Evolutionary conservation across 2,797 vertebrate genomes (phyloP).

Genomic region (Xenops minutus): DNA sequence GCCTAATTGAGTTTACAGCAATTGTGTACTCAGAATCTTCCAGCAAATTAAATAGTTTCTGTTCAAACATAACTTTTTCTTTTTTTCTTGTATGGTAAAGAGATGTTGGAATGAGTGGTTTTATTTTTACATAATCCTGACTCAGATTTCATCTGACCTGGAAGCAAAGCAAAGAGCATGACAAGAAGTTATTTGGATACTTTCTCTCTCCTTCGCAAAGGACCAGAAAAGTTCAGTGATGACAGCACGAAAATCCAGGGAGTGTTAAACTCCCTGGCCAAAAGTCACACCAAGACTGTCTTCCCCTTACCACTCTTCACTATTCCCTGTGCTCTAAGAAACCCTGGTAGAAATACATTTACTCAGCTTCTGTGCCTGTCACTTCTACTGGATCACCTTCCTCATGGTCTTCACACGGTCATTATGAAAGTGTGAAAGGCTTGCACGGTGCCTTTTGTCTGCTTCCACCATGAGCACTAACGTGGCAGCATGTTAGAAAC

Average conservation of each 20-base stretch:
- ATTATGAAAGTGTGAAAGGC: accelerated
- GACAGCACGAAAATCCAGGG: background rate
- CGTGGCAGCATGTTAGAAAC: background rate
- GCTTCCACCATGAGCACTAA: background rate
- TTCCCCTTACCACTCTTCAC: background rate
- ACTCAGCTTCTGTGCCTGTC: accelerated
- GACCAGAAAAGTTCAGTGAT: background rate
- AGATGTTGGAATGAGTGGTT: background rate
- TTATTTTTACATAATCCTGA: background rate
- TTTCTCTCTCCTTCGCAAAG: background rate
- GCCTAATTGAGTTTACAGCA: background rate
- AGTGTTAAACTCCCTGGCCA: background rate
- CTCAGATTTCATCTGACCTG: background rate
- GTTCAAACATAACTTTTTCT: background rate
- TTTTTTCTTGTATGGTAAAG: background rate
- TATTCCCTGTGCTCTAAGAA: background rate
- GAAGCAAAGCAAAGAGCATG: background rate
- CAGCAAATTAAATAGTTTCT: background rate
- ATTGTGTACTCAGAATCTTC: background rate
- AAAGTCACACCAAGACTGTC: background rate
- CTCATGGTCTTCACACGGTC: background rate
- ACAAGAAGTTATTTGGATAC: background rate
- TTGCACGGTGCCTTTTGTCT: accelerated
- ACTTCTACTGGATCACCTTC: background rate
- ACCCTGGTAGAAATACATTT: background rate